phyloP scores from a whole-genome alignment of 2,797 vertebrate species.

The Synaphobranchus kaupii region DNA sequence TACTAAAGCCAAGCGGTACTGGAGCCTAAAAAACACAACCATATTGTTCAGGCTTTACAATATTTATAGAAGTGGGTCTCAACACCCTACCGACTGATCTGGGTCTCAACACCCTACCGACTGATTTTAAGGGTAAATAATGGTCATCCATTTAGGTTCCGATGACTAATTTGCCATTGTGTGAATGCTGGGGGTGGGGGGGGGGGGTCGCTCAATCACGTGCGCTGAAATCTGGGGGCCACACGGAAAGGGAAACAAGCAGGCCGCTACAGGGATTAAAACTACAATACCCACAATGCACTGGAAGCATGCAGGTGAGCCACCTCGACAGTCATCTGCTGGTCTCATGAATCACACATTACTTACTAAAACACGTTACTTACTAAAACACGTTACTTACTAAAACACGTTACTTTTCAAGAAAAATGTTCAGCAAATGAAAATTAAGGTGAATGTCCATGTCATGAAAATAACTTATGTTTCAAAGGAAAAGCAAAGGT shows the following conservation, averaged over 20 bases:
- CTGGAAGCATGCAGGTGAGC: too few relatives aligned
- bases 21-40: background rate
- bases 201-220: background rate
- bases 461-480: too few relatives aligned
- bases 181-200: background rate
- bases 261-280: background rate
- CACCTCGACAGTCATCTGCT: too few relatives aligned
- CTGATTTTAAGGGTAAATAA: background rate
- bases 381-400: too few relatives aligned
- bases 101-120: background rate
- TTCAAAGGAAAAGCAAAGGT: background rate
- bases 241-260: background rate
- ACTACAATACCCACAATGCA: background rate
- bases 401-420: background rate
- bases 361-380: too few relatives aligned
- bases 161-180: background rate
- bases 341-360: too few relatives aligned
- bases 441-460: background rate
- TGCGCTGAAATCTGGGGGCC: background rate
- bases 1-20: background rate
- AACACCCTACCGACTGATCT: too few relatives aligned
- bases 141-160: background rate
- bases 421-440: background rate
- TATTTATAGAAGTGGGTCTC: background rate
- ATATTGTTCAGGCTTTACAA: background rate